Percentiles rank a stretch among this genome's conserved stretches.
These are phyloP conservation scores for Cylindroiulus punctatus DNA, from an alignment of 2,888 invertebrate genomes.

Conservation along the genomic window DNA sequence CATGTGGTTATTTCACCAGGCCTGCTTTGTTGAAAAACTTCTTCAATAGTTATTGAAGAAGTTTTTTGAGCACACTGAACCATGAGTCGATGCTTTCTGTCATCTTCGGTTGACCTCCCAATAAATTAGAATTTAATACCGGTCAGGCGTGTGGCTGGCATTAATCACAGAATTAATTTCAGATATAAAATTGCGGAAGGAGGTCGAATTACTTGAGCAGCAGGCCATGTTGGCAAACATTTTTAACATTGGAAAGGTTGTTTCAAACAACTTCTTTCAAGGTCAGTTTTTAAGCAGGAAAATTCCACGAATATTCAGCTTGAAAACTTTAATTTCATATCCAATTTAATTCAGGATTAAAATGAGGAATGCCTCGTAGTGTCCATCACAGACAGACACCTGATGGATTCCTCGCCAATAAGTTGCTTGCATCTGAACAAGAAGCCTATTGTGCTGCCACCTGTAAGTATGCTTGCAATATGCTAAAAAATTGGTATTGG, in stretches of 20 bases:
- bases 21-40: neutral
- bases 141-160: neutral
- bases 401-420: no score
- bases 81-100: neutral
- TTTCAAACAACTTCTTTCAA: neutral
- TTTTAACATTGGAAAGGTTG: neutral
- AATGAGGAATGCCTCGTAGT: neutral
- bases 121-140: conserved; percentile 3
- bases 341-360: neutral
- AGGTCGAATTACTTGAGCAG: neutral
- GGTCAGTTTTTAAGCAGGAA: neutral
- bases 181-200: neutral
- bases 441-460: neutral
- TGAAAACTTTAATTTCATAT: neutral
- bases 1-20: neutral
- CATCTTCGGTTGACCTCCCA: neutral
- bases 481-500: no score
- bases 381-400: no score
- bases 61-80: neutral
- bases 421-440: neutral
- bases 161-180: neutral
- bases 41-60: no score
- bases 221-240: neutral
- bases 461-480: no score
- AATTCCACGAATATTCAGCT: neutral